Base-by-base conservation (phyloP, 2,888 invertebrate species). In the Cephonodes hylas region DNA sequence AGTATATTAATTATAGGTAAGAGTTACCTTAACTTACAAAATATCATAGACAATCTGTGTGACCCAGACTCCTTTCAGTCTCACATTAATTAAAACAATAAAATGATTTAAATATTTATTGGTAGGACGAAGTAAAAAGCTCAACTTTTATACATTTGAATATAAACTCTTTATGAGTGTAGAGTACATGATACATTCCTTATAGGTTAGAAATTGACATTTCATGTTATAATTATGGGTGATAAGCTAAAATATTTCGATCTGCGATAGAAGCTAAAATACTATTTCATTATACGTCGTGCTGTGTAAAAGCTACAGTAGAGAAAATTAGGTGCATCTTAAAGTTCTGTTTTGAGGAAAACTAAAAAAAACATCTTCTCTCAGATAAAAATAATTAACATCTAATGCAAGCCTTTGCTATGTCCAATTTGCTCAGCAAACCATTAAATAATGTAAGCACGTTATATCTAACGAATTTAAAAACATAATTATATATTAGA, bases 391-490 rank as follows among this genome's bases (percentile, higher is more conserved):
- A 46, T 6, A 13, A 23, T 23, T 46, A 8, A 20, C 3, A 8
- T 25, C 8, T 31, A 22, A 20, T 20, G 20, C 23, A 58, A 38
- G 53, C 53, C 27, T 53, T 53, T 18, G 53, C 53, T 53, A 53
- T 31, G 53, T 18, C 31, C 27, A 53, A 71, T 71, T 79, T 81
- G 79, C 79, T 79, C 79, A 77, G 77, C 72, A 76, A 68, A 64
- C 65, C 65, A 64, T 63, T 44, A 60, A 65, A 71, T 64, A 66
- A 66, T 64, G 70, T 45, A 71, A 79, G 80, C 80, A 85, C 82
- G 77, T 76, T 76, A 74, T 80, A 80, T 76, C 69, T 76, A 77
- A 73, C 87, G 86, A 88, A 86, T 88, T 86, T 85, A 84, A 78
- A 66, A 77, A 73, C 15, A 38, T 18, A 57, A 57, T 34, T 6